Evolutionary conservation across 2,888 invertebrate genomes (phyloP).

Genomic region (Meandrusa payeni): DNA sequence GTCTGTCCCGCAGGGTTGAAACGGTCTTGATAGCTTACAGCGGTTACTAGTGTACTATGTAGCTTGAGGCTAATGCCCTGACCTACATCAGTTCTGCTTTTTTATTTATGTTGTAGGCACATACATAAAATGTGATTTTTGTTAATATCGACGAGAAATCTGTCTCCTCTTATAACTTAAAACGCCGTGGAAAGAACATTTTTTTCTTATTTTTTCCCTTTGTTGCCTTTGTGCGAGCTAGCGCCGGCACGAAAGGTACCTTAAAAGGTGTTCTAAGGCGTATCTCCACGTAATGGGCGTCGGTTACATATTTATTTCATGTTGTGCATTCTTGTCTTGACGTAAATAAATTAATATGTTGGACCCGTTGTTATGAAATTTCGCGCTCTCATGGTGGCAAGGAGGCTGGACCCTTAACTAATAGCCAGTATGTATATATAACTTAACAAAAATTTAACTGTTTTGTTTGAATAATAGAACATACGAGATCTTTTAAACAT

Average conservation of each 20-base stretch:
- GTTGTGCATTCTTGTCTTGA: slow-evolving; percentile 73
- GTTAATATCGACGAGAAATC: too few species aligned
- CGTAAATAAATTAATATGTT: slow-evolving; percentile 74
- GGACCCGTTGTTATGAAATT: slow-evolving; percentile 54
- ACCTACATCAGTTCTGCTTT: too few species aligned
- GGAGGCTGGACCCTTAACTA: slow-evolving; percentile 12
- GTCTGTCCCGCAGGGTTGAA: too few species aligned
- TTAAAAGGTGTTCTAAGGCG: slow-evolving; percentile 71
- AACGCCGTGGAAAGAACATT: slow-evolving; percentile 39
- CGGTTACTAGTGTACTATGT: too few species aligned
- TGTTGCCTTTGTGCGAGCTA: slow-evolving; percentile 74
- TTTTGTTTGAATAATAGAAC: slow-evolving; percentile 24
- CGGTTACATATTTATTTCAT: slow-evolving; percentile 79
- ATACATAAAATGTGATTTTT: too few species aligned
- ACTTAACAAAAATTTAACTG: slow-evolving; percentile 21
- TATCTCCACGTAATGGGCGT: slow-evolving; percentile 64
- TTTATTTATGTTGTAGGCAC: too few species aligned
- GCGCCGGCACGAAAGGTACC: slow-evolving; percentile 73
- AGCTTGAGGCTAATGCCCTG: too few species aligned
- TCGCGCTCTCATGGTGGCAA: slow-evolving; percentile 72
- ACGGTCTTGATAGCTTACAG: too few species aligned
- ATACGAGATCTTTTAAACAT: background rate
- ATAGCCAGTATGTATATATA: slow-evolving; percentile 17
- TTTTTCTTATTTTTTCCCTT: slow-evolving; percentile 67
- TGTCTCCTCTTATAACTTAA: slow-evolving; percentile 34